Evolutionary conservation across 92 coral and sea anemone genomes (phyloP).

Genomic region (Zoanthus sociatus): DNA sequence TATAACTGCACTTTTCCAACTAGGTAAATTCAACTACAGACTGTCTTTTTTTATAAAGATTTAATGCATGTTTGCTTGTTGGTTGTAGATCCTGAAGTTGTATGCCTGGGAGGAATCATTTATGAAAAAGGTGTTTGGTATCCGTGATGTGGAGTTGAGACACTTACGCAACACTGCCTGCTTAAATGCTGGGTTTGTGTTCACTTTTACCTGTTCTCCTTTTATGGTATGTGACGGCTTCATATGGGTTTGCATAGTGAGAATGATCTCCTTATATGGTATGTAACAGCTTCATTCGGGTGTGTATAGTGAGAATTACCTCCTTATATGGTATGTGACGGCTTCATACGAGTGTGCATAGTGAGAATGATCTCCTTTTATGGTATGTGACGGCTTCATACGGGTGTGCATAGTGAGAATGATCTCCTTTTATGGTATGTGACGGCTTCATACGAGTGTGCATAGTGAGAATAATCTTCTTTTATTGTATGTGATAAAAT

Average conservation of each 20-base stretch:
- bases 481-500: neutral
- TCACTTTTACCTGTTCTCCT: constrained; percentile 85
- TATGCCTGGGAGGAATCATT: constrained; percentile 96
- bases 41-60: too few species aligned
- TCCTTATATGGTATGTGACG: neutral
- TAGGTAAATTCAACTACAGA: too few species aligned
- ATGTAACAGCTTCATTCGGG: too few species aligned
- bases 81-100: constrained; percentile 83
- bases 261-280: too few species aligned
- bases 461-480: neutral
- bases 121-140: constrained; percentile 70
- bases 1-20: too few species aligned
- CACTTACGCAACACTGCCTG: constrained; percentile 67
- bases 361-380: constrained; percentile 74
- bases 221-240: constrained; percentile 70
- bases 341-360: too few species aligned
- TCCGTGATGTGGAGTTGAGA: constrained; percentile 74
- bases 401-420: neutral
- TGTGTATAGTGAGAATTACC: too few species aligned
- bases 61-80: neutral
- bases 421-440: neutral
- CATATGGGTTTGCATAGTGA: too few species aligned
- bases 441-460: neutral
- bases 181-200: constrained; percentile 65
- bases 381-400: constrained; percentile 61